Percentiles rank a stretch among this genome's conserved stretches.
phyloP scores from a whole-genome alignment of 2,113 vertebrate genomes.

The Myotis davidii region DNA sequence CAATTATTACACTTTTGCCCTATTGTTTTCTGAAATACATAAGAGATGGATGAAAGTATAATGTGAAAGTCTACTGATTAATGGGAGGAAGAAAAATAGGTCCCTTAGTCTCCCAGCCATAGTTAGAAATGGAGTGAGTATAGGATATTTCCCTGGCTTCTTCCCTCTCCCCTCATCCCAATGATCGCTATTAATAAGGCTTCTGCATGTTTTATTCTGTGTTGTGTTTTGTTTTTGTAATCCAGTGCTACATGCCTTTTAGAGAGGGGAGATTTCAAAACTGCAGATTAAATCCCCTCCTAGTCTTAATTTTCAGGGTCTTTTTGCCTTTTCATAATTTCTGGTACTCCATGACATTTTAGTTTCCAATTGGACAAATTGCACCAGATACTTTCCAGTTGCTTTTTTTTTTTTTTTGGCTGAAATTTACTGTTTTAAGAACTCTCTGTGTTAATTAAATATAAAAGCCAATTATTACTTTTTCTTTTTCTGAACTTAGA shows the following conservation, averaged over 20 bases:
- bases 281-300: background rate
- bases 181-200: background rate
- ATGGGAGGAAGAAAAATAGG: background rate
- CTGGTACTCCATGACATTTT: background rate
- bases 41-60: background rate
- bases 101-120: background rate
- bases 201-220: background rate
- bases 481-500: conserved; percentile 37
- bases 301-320: background rate
- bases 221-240: background rate
- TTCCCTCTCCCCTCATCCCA: fast-evolving
- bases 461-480: conserved; percentile 41
- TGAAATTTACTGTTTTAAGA: conserved; percentile 41
- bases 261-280: background rate
- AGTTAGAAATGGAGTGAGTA: background rate
- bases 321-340: background rate
- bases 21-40: background rate
- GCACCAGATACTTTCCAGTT: background rate
- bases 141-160: background rate
- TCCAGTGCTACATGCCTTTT: background rate
- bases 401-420: background rate
- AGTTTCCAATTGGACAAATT: background rate
- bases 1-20: background rate
- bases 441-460: conserved; percentile 26
- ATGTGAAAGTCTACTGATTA: background rate